Percentiles rank a stretch among this genome's conserved stretches.
phyloP scores from a whole-genome alignment of 2,888 invertebrate species.

The Spodoptera littoralis region DNA sequence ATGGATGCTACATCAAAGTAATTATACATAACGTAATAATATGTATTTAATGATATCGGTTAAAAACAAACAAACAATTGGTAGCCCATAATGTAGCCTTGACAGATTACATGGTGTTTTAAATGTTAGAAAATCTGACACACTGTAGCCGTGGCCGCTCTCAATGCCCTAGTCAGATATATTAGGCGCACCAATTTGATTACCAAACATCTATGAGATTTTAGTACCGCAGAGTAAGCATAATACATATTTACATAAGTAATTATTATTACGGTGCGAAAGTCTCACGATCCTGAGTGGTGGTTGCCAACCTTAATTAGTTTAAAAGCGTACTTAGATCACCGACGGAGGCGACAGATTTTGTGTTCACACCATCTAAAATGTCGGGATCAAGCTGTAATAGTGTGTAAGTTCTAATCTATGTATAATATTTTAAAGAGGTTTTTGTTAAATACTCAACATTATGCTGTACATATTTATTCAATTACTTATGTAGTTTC shows the following conservation, averaged over 20 bases:
- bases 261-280: conserved; percentile 19
- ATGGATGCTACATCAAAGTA: neutral
- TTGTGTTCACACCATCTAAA: conserved; percentile 29
- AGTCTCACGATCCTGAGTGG: conserved; percentile 51
- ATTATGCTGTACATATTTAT: conserved; percentile 44
- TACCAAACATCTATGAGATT: conserved; percentile 11
- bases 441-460: conserved; percentile 1
- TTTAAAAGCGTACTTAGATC: conserved; percentile 58
- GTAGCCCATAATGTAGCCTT: too few relatives aligned
- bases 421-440: neutral
- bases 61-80: too few relatives aligned
- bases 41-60: too few relatives aligned
- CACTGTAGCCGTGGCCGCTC: neutral
- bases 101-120: too few relatives aligned
- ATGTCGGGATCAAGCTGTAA: conserved; percentile 19
- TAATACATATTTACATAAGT: conserved; percentile 21
- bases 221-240: conserved; percentile 15
- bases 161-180: conserved; percentile 6
- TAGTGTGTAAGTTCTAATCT: neutral
- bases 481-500: conserved; percentile 53
- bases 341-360: conserved; percentile 22
- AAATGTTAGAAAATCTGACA: too few relatives aligned
- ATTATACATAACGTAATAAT: too few relatives aligned
- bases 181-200: conserved; percentile 2
- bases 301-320: conserved; percentile 60